phyloP scores from a whole-genome alignment of 2,797 vertebrate species.

The Peromyscus attwateri region DNA sequence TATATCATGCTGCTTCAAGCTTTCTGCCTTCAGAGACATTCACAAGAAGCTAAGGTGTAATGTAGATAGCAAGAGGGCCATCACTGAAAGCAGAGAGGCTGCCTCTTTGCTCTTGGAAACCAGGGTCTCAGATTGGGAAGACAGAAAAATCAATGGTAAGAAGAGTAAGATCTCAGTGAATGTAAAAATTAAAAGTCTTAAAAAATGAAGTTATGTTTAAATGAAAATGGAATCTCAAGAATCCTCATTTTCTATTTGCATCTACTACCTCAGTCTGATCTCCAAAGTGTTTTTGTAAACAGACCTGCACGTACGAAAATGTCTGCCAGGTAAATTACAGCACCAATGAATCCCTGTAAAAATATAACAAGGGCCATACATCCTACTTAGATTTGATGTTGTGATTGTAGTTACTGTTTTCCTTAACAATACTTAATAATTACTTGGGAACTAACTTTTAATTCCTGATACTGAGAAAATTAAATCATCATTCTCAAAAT shows the following conservation, averaged over 20 bases:
- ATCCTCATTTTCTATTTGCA: not conserved
- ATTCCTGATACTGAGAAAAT: not conserved
- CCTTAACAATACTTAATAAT: not conserved
- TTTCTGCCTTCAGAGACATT: constrained; percentile 42
- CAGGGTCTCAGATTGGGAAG: constrained; percentile 11
- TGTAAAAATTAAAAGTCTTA: constrained; percentile 28
- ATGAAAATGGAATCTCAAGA: not conserved
- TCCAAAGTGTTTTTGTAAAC: constrained; percentile 39
- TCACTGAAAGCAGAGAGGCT: constrained; percentile 22
- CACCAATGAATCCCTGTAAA: not conserved
- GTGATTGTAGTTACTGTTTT: not conserved
- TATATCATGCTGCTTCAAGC: constrained; percentile 49
- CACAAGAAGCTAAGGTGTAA: not conserved
- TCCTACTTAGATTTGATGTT: not conserved
- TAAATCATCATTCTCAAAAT: constrained; percentile 29
- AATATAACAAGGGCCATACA: not conserved
- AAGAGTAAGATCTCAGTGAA: not conserved
- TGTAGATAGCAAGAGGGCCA: not conserved
- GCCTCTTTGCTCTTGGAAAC: not conserved
- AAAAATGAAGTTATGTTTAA: constrained; percentile 33
- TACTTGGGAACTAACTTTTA: constrained; percentile 10
- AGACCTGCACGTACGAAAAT: not conserved
- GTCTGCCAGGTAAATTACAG: not conserved
- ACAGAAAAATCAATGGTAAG: not conserved
- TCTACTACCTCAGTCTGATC: not conserved